Conservation (phyloP, 2,888 invertebrate genomes). For the Drosophila greeni region DNA sequence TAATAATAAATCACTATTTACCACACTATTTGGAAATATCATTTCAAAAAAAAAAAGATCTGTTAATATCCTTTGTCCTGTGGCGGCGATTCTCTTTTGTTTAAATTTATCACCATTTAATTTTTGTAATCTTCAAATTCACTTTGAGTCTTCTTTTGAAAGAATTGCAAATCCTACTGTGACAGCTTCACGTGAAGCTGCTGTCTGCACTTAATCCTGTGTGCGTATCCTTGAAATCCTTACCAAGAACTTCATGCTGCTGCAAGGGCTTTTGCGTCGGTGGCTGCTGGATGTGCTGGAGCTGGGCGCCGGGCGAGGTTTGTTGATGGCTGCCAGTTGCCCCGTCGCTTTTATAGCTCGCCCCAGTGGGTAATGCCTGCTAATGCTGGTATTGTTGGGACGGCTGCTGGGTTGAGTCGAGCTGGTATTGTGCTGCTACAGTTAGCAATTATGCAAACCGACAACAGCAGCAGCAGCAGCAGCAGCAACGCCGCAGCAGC, state of each 20-base stretch:
- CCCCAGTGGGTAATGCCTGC: neutral
- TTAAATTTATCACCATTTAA: neutral
- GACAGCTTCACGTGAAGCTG: neutral
- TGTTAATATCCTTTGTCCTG: neutral
- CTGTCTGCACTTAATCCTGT: conserved; percentile 15
- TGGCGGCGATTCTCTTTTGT: neutral
- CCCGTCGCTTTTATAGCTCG: conserved; percentile 56
- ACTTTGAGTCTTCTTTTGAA: neutral
- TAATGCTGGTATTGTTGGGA: conserved; percentile 7
- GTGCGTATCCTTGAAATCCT: neutral
- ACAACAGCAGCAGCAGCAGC: conserved; percentile 23
- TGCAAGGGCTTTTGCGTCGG: conserved; percentile 3
- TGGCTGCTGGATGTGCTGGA: conserved; percentile 27
- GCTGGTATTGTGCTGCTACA: conserved; percentile 60
- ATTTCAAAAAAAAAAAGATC: neutral
- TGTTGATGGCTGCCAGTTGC: conserved; percentile 47
- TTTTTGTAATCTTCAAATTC: neutral
- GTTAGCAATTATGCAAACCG: conserved; percentile 66
- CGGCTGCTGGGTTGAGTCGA: conserved; percentile 6
- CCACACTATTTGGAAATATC: neutral
- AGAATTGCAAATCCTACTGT: neutral
- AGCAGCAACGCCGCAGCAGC: too few species aligned
- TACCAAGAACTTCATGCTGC: conserved; percentile 66
- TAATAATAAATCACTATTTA: neutral
- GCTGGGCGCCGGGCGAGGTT: conserved; percentile 40